Evolutionary conservation across 2,888 invertebrate genomes (phyloP), one percentile per base, ranked within the genome.

Genomic region (Drosophila paucipuncta): DNA sequence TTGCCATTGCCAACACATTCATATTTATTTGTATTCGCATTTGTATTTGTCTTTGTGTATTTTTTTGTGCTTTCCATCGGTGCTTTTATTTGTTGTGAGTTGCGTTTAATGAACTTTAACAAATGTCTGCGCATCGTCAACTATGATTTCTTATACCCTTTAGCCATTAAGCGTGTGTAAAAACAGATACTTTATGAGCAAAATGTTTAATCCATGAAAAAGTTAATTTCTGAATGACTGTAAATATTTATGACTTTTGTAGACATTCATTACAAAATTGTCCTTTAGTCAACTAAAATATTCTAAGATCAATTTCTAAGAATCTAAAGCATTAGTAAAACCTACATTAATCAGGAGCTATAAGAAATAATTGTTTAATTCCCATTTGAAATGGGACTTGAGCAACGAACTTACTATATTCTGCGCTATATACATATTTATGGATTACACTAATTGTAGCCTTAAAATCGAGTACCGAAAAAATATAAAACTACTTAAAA

Each of bases 81-180:
- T 68, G 58, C 10, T 67, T 63, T 67, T 47, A 49, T 62, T 68
- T 71, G 63, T 58, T 73, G 54, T 68, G 77, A 63, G 71, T 57
- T 55, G 78, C 87, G 82, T 87, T 82, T 89, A 87, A 89, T 89
- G 88, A 87, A 89, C 89, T 87, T 78, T 70, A 73, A 57, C 63
- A 72, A 73, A 83, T 74, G 83, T 83, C 88, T 50, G 50, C 67
- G 78, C 83, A 52, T 41, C 68, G 78, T 68, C 83, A 80, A 70
- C 85, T 78, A 72, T 86, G 81, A 80, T 80, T 78, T 85, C 76
- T 66, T 60, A 79, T 76, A 68, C 52, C 52, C 68, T 57, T 13
- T 18, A 33, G 62, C 30, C 57, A 33, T 50, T 41, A 37, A 28
- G 11, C 37, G 52, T 58, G 63, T 16, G 37, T 31, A 61, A 66